These are phyloP conservation scores for Sclerodermus sp. DNA, from an alignment of 2,888 invertebrate species.

Conservation along the genomic window DNA sequence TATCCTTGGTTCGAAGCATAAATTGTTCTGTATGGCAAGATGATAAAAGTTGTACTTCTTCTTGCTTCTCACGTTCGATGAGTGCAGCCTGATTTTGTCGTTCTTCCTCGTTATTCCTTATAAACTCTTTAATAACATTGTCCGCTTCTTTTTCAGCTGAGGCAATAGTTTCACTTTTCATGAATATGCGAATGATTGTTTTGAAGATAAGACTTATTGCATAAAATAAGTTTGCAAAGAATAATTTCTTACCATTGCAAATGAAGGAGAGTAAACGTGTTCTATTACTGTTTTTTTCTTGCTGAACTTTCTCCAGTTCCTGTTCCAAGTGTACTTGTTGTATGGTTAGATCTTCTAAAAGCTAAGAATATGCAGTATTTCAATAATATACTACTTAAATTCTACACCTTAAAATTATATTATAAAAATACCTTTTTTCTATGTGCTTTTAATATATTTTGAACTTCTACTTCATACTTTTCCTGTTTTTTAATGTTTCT, in stretches of 20 bases:
- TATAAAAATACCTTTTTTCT: conserved; percentile 62
- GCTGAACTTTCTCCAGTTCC: conserved; percentile 71
- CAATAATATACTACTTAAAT: background rate
- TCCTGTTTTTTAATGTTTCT: conserved; percentile 67
- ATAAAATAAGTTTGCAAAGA: too few species aligned
- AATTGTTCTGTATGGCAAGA: conserved; percentile 60
- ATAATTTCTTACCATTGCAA: conserved; percentile 46
- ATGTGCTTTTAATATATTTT: conserved; percentile 66
- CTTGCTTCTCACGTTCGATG: conserved; percentile 68
- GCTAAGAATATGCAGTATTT: conserved; percentile 45
- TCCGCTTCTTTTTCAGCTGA: conserved; percentile 69
- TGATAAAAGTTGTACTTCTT: conserved; percentile 68
- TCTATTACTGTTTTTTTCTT: conserved; percentile 62
- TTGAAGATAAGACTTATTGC: background rate
- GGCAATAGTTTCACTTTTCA: conserved; percentile 20
- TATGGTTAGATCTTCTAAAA: conserved; percentile 62
- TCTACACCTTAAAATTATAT: background rate
- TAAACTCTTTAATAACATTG: conserved; percentile 67
- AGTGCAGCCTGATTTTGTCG: conserved; percentile 63
- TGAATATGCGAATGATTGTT: background rate
- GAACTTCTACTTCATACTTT: conserved; percentile 68
- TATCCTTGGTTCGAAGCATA: conserved; percentile 67
- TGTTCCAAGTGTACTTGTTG: conserved; percentile 69
- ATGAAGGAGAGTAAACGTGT: conserved; percentile 44
- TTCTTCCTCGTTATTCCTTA: conserved; percentile 65